phyloP scores from a whole-genome alignment of 2,797 vertebrate species.

The Hypotaenidia philippensis region DNA sequence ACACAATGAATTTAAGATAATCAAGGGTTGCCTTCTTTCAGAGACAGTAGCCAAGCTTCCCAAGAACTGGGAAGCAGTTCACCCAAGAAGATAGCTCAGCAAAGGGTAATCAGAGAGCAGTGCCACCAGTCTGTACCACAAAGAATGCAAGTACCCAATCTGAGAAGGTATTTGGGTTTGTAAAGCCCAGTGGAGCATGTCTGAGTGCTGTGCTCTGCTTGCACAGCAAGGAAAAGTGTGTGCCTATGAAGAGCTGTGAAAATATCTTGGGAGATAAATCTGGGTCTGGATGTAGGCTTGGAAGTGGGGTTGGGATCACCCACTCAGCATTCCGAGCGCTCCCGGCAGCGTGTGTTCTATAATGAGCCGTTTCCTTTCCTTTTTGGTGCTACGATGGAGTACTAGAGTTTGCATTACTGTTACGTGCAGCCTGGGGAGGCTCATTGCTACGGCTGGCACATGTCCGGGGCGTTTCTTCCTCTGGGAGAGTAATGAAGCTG shows the following conservation, averaged over 20 bases:
- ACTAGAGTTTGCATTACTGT: conserved; percentile 20
- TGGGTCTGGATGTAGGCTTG: conserved; percentile 58
- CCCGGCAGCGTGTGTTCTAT: neutral
- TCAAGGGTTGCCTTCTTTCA: neutral
- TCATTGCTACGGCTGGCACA: neutral
- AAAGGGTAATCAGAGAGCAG: neutral
- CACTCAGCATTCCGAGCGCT: conserved; percentile 11
- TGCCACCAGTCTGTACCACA: neutral
- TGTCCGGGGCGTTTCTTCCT: fast-evolving
- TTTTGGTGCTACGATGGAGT: conserved; percentile 33
- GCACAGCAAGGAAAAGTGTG: neutral
- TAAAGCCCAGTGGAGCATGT: neutral
- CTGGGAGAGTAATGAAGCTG: fast-evolving
- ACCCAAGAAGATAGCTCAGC: neutral
- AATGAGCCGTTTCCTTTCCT: neutral
- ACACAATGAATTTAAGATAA: neutral
- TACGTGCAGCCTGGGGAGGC: neutral
- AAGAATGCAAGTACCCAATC: neutral
- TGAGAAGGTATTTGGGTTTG: neutral
- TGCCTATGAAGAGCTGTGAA: conserved; percentile 56
- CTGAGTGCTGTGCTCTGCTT: neutral
- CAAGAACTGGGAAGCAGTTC: neutral
- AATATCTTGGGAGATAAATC: conserved; percentile 55
- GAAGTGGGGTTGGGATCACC: conserved; percentile 65
- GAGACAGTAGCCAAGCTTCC: neutral